A percentile compares a stretch with the other conserved stretches of the same genome.
Conservation (phyloP, 2,797 vertebrate species). For the Bucorvus abyssinicus region DNA sequence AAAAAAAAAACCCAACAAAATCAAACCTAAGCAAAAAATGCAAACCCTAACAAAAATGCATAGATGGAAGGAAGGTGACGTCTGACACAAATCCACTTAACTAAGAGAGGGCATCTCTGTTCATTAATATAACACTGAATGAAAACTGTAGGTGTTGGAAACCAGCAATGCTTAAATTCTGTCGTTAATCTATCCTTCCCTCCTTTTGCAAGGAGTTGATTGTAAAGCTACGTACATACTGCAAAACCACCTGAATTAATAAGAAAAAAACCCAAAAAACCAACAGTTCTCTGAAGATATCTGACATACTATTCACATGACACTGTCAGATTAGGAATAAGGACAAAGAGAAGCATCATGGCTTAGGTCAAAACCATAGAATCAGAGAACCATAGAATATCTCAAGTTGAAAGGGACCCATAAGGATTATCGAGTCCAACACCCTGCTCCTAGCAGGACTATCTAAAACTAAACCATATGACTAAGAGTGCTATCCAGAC, state of each 20-base stretch:
- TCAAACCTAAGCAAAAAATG: too few relatives aligned
- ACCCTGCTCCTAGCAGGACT: background rate
- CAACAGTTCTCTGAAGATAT: background rate
- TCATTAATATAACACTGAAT: background rate
- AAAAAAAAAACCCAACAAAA: too few relatives aligned
- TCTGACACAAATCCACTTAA: background rate
- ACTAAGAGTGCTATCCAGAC: background rate
- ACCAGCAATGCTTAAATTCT: background rate
- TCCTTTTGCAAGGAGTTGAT: background rate
- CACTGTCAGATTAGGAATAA: background rate
- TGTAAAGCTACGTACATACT: background rate
- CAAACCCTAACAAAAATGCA: background rate
- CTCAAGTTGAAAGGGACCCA: background rate
- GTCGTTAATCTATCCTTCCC: fast-evolving
- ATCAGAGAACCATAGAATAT: background rate
- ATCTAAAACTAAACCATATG: background rate
- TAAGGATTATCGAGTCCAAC: background rate
- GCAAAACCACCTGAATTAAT: background rate
- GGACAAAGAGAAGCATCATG: background rate
- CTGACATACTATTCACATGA: background rate
- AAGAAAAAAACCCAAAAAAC: background rate
- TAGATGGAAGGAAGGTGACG: background rate
- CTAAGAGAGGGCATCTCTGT: background rate
- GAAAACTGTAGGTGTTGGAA: background rate
- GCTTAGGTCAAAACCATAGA: background rate